Base-by-base conservation (phyloP, 2,888 invertebrate genomes). In the Leptogaster cylindrica region DNA sequence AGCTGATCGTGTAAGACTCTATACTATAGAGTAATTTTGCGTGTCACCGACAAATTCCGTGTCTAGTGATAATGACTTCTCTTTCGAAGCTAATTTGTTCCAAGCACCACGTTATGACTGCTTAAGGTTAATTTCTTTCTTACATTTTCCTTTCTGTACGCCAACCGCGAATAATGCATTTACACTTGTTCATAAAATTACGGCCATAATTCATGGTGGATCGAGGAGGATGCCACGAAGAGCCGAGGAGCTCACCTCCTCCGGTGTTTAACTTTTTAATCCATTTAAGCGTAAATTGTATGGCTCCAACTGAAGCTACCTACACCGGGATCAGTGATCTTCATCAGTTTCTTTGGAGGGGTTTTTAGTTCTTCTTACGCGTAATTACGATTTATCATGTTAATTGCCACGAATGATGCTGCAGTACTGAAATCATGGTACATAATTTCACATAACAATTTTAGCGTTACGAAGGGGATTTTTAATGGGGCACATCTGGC, bases 351-450 rank as follows among this genome's bases (percentile, higher is more conserved):
- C 39, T 25, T 39, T 25, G 12, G n/a, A n/a, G n/a, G 25, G 20
- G 31, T 18, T 52, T 46, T 46, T 28, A 31, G 28, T 31, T 63
- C 28, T 16, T 63, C n/a, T 63, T 63, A 63, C 46, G 63, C 46
- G 31, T 63, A 63, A 63, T 63, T 63, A 63, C 63, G 46, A 46
- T 63, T 63, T 63, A 63, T 63, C 63, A 63, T 31, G 31, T 63
- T 63, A 63, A 63, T 63, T 63, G 46, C 46, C 63, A 20, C 48
- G 63, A 63, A 63, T 63, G 46, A 63, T 16, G 31, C 18, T 7
- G 33, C 16, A 12, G 23, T 8, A 78, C 82, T 10, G 39, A 14
- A n/a, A n/a, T n/a, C n/a, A 6, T 4, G 14, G 41, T 36, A 10
- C 31, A 25, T 8, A 25, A 25, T 14, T 25, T 27, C 39, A 36